Evolutionary conservation across 2,888 invertebrate genomes (phyloP), one percentile per base, ranked within the genome.

Genomic region (Ophion ellenae): DNA sequence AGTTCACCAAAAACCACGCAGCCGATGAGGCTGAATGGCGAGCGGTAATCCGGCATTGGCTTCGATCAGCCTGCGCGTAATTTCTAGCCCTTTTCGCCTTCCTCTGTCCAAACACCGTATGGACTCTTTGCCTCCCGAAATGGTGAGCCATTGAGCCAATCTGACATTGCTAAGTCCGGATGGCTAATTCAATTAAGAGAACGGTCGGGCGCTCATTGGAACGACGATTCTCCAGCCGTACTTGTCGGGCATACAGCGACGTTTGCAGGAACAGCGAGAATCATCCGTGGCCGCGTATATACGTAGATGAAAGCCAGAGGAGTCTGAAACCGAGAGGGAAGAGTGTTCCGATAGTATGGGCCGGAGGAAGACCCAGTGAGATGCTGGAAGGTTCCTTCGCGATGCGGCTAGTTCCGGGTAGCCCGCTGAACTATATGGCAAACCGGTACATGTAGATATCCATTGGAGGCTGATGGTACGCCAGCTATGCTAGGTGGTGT

Each of bases 141-240:
- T 84, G 84, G 83, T 86, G 81, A 83, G 83, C 83, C 85, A 82
- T 81, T 86, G 89, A 81, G 90, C 90, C 91, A 91, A 92, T 92
- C 91, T 90, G 90, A 92, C 93, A 93, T 92, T 92, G 91, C 92
- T 92, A 93, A 93, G 93, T 92, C 91, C 91, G 90, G 91, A 89
- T 89, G 91, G 91, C 92, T 92, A 91, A 93, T 93, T 93, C 91
- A 93, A 93, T 93, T 93, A 93, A 91, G 92, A 91, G 92, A 92
- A 92, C 90, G 90, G 91, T 87, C 87, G 84, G 75, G 86, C 85
- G 79, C 70, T 84, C 81, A 67, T 74, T 75, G 83, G 81, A 83
- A 86, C 83, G 81, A 83, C 36, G 75, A 53, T 76, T 76, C 71
- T 66, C 70, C 63, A 59, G 76, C 57, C 74, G 64, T 69, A 82